phyloP scores from a whole-genome alignment of 2,797 vertebrate species.

The Coccyzus lansbergi region DNA sequence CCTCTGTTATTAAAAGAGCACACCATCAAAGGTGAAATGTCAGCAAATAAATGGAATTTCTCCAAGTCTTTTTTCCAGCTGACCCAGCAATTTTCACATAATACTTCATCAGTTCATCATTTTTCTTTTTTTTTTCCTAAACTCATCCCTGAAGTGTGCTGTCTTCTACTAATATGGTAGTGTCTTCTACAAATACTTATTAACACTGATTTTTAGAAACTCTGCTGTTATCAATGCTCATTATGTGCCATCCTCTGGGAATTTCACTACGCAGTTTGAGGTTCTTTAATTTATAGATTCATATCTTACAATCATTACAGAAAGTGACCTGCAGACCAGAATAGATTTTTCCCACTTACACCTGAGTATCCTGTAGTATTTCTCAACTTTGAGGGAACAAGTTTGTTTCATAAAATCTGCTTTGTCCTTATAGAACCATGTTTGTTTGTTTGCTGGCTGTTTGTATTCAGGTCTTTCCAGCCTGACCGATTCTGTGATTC shows the following conservation, averaged over 20 bases:
- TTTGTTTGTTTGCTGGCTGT: background rate
- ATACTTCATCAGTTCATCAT: background rate
- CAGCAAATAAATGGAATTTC: conserved; percentile 29
- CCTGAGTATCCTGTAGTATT: background rate
- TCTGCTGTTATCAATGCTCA: fast-evolving
- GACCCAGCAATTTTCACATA: background rate
- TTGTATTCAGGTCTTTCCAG: background rate
- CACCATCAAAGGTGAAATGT: background rate
- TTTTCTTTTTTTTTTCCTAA: background rate
- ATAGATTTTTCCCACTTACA: background rate
- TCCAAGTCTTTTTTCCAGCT: background rate
- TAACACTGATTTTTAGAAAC: background rate
- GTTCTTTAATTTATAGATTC: background rate
- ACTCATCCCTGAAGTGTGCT: background rate
- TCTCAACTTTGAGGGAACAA: background rate
- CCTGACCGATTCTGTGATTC: too few relatives aligned
- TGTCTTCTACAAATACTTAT: background rate
- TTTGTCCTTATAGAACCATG: background rate
- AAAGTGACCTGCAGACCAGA: background rate
- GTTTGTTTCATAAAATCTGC: background rate
- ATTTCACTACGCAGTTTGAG: background rate
- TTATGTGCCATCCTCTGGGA: background rate
- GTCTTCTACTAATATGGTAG: background rate
- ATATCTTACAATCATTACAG: background rate
- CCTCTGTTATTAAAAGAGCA: background rate